A percentile compares a stretch with the other conserved stretches of the same genome.
Evolutionary conservation across 2,797 vertebrate species (phyloP).

Genomic region (Mus caroli): DNA sequence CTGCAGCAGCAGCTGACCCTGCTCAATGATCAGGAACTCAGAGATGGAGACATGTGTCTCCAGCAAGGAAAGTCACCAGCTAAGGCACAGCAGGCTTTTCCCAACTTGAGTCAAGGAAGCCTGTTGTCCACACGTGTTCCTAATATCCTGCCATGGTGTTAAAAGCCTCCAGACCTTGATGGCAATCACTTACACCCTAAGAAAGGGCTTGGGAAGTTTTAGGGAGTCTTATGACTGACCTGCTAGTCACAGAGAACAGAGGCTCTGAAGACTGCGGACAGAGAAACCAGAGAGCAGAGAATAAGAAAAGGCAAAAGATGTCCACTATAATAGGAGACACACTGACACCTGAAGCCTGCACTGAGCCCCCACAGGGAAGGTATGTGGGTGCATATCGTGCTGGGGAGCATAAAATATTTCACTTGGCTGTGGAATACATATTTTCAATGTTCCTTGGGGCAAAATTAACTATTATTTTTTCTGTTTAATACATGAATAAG

Average conservation of each 20-base stretch:
- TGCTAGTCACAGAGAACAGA: neutral
- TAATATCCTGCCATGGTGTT: neutral
- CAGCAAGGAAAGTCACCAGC: neutral
- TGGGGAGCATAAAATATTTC: neutral
- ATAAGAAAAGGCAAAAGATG: neutral
- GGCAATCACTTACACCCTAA: neutral
- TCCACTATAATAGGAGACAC: neutral
- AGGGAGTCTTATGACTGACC: neutral
- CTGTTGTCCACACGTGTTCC: neutral
- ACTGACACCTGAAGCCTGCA: neutral
- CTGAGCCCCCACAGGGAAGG: neutral
- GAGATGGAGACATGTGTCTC: neutral
- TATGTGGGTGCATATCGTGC: neutral
- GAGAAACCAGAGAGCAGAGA: neutral
- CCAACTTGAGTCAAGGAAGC: neutral
- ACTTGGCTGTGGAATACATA: neutral
- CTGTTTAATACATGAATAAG: slow-evolving; percentile 22
- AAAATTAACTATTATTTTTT: neutral
- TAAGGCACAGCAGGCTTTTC: neutral
- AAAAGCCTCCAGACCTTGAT: neutral
- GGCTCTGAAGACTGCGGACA: neutral
- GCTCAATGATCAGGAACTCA: neutral
- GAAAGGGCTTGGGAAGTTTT: neutral
- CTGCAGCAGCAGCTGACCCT: neutral
- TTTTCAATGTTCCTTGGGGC: neutral